A percentile compares a stretch with the other conserved stretches of the same genome.
These are phyloP conservation scores for Epinephelus malabaricus DNA, from an alignment of 2,797 vertebrate species.

Conservation along the genomic window DNA sequence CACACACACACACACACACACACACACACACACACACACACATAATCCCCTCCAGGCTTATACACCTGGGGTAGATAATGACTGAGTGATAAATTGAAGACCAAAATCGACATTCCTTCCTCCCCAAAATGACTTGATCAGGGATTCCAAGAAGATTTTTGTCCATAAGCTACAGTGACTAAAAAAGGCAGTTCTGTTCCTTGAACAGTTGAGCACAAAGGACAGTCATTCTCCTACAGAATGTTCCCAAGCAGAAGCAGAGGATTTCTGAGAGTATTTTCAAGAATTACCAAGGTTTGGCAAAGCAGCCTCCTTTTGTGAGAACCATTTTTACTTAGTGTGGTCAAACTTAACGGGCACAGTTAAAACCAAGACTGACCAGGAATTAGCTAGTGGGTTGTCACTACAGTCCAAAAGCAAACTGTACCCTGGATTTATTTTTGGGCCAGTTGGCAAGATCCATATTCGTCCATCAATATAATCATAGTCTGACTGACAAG, in stretches of 20 bases:
- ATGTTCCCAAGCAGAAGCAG: background rate
- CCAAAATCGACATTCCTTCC: too few species aligned
- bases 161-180: too few species aligned
- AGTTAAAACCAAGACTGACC: background rate
- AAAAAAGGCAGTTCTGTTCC: background rate
- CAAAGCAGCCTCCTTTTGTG: background rate
- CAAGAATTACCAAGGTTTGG: background rate
- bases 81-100: too few species aligned
- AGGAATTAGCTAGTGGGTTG: background rate
- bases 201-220: background rate
- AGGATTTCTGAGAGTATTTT: background rate
- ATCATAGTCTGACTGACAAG: slow-evolving; percentile 2
- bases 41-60: too few species aligned
- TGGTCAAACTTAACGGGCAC: background rate
- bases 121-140: background rate
- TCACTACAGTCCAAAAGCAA: background rate
- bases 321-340: background rate
- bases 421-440: background rate
- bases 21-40: too few species aligned
- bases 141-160: background rate
- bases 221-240: background rate
- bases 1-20: too few species aligned
- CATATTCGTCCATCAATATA: background rate
- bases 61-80: too few species aligned
- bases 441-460: slow-evolving; percentile 3